Conservation (phyloP, 2,888 invertebrate species). For the Drosophila cracens region DNA sequence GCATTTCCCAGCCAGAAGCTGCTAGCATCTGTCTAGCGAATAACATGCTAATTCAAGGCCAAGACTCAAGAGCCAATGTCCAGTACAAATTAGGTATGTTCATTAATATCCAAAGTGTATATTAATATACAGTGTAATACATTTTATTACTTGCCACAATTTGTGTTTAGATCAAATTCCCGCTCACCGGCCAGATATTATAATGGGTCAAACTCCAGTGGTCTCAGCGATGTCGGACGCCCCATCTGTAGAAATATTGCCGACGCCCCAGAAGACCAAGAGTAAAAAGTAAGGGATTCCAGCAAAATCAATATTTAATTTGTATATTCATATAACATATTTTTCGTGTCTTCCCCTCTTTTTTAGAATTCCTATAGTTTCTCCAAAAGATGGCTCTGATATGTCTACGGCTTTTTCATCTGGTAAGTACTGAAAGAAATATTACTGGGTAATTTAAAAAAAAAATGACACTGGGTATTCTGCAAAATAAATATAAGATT, state of each 20-base stretch:
- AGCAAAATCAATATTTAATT: not conserved
- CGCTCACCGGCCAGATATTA: conserved; percentile 57
- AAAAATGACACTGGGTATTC: not conserved
- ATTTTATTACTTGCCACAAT: not conserved
- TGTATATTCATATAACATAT: not conserved
- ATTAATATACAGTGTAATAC: not conserved
- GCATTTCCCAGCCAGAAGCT: conserved; percentile 53
- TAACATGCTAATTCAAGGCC: conserved; percentile 26
- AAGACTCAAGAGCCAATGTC: conserved; percentile 45
- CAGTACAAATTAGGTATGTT: conserved; percentile 66
- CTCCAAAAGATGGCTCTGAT: conserved; percentile 67
- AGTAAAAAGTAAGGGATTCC: conserved; percentile 72
- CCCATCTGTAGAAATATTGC: conserved; percentile 85
- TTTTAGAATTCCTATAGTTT: conserved; percentile 75
- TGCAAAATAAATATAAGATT: not conserved
- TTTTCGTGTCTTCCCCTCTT: not conserved
- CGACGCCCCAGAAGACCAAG: conserved; percentile 85
- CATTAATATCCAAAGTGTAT: not conserved
- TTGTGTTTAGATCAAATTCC: conserved; percentile 51
- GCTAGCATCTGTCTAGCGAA: conserved; percentile 25
- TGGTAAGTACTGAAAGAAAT: conserved; percentile 46
- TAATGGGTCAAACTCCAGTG: conserved; percentile 86
- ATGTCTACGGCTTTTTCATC: conserved; percentile 15
- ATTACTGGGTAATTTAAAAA: not conserved
- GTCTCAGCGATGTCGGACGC: conserved; percentile 90